Percentiles rank a stretch among this genome's conserved stretches.
phyloP scores from a whole-genome alignment of 2,888 invertebrate species.

The Junonia oenone region DNA sequence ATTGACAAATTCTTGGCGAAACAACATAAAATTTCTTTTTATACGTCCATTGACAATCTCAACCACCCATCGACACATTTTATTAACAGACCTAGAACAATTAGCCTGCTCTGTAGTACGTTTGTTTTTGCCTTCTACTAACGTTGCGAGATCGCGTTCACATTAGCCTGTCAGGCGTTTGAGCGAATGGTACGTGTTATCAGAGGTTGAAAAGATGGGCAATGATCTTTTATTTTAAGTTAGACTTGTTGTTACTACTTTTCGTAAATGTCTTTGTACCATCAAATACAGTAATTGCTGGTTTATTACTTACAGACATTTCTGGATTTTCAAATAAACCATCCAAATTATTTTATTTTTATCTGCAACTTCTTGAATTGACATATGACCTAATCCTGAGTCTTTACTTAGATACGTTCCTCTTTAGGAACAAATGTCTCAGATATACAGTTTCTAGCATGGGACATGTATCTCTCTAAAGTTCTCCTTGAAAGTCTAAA shows the following conservation, averaged over 20 bases:
- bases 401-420: too few species aligned
- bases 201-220: background rate
- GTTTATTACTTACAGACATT: too few species aligned
- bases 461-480: conserved; percentile 7
- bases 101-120: background rate
- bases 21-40: background rate
- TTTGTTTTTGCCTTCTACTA: background rate
- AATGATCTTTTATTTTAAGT: conserved; percentile 8
- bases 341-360: conserved; percentile 4
- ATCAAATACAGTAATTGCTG: conserved; percentile 7
- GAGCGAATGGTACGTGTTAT: too few species aligned
- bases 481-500: conserved; percentile 4
- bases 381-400: conserved; percentile 7
- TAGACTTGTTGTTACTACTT: conserved; percentile 6
- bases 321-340: conserved; percentile 1
- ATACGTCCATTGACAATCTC: background rate
- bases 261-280: conserved; percentile 7
- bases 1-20: background rate
- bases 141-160: too few species aligned
- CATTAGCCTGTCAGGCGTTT: too few species aligned
- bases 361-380: conserved; percentile 11
- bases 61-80: background rate
- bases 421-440: background rate
- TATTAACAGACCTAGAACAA: background rate
- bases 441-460: conserved; percentile 4